Evolutionary conservation across 1,140 invertebrate species (phyloP), one percentile per base, ranked within the genome.

Genomic region (Zaprionus africanus): DNA sequence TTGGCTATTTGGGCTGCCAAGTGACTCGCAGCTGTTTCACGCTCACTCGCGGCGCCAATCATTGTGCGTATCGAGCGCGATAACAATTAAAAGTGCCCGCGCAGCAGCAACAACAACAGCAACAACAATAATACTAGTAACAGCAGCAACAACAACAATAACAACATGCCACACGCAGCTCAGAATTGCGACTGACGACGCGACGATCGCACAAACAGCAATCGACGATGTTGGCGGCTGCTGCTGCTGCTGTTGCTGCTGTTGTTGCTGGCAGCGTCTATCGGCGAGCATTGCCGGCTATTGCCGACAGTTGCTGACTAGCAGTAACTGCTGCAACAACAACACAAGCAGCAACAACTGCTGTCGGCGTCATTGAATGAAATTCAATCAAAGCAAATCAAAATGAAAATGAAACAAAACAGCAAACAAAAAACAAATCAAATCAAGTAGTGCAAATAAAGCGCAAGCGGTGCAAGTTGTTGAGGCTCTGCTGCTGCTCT

Each of bases 321-420:
- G 13, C 41, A 28, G 54, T 60, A 57, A 28, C 13, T 38, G 17
- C 22, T 13, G 5, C 49, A 15, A 9, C 51, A 53, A 43, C 51
- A 59, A 3, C n/a, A 22, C 15, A 62, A 7, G 22, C 43, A 49
- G 5, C 34, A 36, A 36, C 57, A 65, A 12, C 17, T 70, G 43
- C 24, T 46, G 83, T 67, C 59, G 62, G 78, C 79, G 72, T 65
- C 78, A 73, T 64, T 88, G 78, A 63, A 65, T 57, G 81, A 84
- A 87, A 87, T 88, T 84, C 78, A 84, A 88, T 90, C 78, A 87
- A 87, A 87, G 76, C 85, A 76, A 84, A 88, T 84, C 85, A 66
- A 54, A 54, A 43, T 17, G 11, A 9, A 41, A 41, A 22, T 22
- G 22, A 22, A 46, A 9, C 41, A 46, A 43, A 43, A 17, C 41